Conservation (phyloP, 2,113 vertebrate genomes). For the Pan paniscus region DNA sequence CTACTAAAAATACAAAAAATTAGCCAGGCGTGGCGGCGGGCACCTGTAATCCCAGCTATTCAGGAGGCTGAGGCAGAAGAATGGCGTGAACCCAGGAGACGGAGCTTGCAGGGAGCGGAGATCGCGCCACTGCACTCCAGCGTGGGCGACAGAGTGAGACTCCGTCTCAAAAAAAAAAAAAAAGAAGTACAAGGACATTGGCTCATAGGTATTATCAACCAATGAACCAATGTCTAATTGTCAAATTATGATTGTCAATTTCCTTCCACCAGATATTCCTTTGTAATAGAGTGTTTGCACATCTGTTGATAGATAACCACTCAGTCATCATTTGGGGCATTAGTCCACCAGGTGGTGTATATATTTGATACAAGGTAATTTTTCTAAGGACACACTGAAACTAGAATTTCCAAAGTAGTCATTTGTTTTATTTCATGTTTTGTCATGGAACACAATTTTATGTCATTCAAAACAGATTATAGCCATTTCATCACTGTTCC, state of each 20-base stretch:
- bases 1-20: too few species aligned
- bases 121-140: too few species aligned
- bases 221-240: background rate
- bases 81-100: too few species aligned
- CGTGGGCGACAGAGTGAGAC: too few species aligned
- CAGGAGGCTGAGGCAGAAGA: too few species aligned
- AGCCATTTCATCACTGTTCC: background rate
- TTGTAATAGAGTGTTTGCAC: background rate
- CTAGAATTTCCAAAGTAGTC: background rate
- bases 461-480: conserved; percentile 44
- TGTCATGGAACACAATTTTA: background rate
- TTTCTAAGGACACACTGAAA: conserved; percentile 30
- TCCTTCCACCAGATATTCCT: background rate
- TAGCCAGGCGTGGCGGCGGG: too few species aligned
- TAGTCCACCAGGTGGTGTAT: background rate
- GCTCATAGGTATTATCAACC: background rate
- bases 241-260: conserved; percentile 12
- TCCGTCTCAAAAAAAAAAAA: too few species aligned
- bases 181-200: background rate
- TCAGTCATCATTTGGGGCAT: conserved; percentile 35
- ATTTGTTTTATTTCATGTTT: conserved; percentile 44
- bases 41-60: too few species aligned
- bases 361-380: background rate
- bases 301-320: background rate
- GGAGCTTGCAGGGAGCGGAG: too few species aligned